Percentiles rank a stretch among this genome's conserved stretches.
Conservation (phyloP, 1,140 invertebrate species). For the Ptiloglossa arizonensis region DNA sequence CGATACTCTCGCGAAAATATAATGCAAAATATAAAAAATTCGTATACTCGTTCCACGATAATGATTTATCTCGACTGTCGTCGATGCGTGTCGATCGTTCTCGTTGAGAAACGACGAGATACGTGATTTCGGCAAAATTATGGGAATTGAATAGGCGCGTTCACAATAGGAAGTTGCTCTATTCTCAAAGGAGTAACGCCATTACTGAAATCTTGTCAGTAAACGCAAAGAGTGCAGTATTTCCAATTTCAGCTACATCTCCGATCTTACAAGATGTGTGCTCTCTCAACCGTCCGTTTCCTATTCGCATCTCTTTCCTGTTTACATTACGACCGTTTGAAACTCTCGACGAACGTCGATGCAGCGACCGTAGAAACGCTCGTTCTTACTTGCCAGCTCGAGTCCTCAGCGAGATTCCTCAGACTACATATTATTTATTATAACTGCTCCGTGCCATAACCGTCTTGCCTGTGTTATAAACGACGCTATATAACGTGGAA, state of each 20-base stretch:
- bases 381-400: slow-evolving; percentile 46
- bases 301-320: not conserved
- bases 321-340: slow-evolving; percentile 4
- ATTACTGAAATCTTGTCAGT: not conserved
- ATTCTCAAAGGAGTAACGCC: too few relatives aligned
- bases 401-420: slow-evolving; percentile 49
- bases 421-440: slow-evolving; percentile 67
- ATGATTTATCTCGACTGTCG: too few relatives aligned
- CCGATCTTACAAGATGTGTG: not conserved
- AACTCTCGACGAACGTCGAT: slow-evolving; percentile 12
- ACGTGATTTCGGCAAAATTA: too few relatives aligned
- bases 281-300: not conserved
- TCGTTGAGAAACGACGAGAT: too few relatives aligned
- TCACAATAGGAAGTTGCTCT: too few relatives aligned
- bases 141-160: too few relatives aligned
- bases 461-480: slow-evolving; percentile 64
- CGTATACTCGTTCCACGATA: too few relatives aligned
- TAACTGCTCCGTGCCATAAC: slow-evolving; percentile 61
- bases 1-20: too few relatives aligned
- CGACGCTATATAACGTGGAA: slow-evolving; percentile 59
- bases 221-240: not conserved
- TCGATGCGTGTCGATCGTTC: too few relatives aligned
- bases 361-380: not conserved
- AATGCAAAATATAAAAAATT: too few relatives aligned
- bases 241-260: not conserved